These are phyloP conservation scores for Typhlichthys eigenmanni DNA, from an alignment of 2,797 vertebrate species.

Conservation along the genomic window DNA sequence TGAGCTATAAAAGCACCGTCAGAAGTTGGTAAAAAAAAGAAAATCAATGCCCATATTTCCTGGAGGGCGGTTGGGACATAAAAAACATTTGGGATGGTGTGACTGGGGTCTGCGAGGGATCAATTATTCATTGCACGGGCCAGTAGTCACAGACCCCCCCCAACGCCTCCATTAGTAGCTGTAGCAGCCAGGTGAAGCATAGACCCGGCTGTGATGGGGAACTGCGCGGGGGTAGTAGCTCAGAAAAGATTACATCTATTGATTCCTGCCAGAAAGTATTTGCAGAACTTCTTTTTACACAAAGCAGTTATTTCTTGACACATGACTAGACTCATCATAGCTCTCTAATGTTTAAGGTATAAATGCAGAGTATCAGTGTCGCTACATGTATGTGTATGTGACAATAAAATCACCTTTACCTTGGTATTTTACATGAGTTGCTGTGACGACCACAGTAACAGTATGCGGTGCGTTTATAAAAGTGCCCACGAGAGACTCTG, in stretches of 20 bases:
- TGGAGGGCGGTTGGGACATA: constrained; percentile 50
- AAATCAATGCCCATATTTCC: constrained; percentile 60
- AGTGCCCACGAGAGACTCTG: too few relatives aligned
- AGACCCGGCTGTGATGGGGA: constrained; percentile 15
- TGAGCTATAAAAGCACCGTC: constrained; percentile 34
- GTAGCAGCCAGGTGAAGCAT: constrained; percentile 26
- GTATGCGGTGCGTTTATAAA: too few relatives aligned
- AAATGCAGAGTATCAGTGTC: too few relatives aligned
- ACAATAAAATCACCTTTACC: too few relatives aligned
- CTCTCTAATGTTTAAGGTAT: too few relatives aligned
- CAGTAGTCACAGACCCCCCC: constrained; percentile 32
- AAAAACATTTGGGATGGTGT: constrained; percentile 54
- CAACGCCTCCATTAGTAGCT: constrained; percentile 14
- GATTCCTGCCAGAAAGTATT: not conserved
- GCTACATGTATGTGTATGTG: too few relatives aligned
- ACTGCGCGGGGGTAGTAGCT: constrained; percentile 22
- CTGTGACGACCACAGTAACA: too few relatives aligned
- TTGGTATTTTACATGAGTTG: too few relatives aligned
- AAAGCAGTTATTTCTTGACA: too few relatives aligned
- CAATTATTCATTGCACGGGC: constrained; percentile 68
- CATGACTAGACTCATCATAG: too few relatives aligned
- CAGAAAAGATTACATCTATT: not conserved
- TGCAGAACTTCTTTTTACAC: too few relatives aligned
- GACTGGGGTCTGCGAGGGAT: constrained; percentile 52
- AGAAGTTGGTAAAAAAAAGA: constrained; percentile 30